Evolutionary conservation across 1,140 invertebrate genomes (phyloP), one percentile per base, ranked within the genome.

Genomic region (Drosophila watanabei): DNA sequence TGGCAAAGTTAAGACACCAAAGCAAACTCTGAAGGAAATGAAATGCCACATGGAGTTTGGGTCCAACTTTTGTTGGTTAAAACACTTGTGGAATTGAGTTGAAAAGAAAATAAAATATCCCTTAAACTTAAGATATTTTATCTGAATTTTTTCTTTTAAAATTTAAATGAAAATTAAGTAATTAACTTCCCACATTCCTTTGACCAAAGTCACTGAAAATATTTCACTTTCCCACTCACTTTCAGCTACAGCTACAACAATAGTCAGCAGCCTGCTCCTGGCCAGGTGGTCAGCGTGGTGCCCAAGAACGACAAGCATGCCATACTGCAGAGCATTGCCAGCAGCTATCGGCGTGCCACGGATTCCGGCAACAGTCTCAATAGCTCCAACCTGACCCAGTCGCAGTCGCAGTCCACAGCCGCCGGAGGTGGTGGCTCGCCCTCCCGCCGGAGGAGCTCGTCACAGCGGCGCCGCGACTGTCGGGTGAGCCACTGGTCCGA

Each of bases 401-500:
- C 59, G 13, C 49, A 51, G 3, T 30, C 54, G 1, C 65, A 35
- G 30, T 10, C 20, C 43, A 32, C n/a, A 30, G 20, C 16, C 4
- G 39, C 39, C 16, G 16, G 16, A 16, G 16, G 28, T 2, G 32
- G 39, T 14, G 63, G 30, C 11, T 28, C 45, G 11, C 4, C 71
- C 33, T 33, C 62, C 35, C 79, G 84, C 43, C 92, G 94, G 95
- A 95, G 57, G 94, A 48, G 51, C 32, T 54, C 64, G 32, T 96
- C 82, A 24, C 86, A 91, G 54, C 41, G 88, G 16, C 88, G 83
- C 39, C 92, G 92, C 57, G 96, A 98, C 91, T 98, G 98, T 93
- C 95, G 96, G 75, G 97, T 98, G n/a, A 95, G 96, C 54, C 96
- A 97, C 68, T 98, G 97, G 98, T 96, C 96, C 5, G 95, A 96